These are phyloP conservation scores for Carapus acus DNA, from an alignment of 2,797 vertebrate genomes.

Conservation along the genomic window DNA sequence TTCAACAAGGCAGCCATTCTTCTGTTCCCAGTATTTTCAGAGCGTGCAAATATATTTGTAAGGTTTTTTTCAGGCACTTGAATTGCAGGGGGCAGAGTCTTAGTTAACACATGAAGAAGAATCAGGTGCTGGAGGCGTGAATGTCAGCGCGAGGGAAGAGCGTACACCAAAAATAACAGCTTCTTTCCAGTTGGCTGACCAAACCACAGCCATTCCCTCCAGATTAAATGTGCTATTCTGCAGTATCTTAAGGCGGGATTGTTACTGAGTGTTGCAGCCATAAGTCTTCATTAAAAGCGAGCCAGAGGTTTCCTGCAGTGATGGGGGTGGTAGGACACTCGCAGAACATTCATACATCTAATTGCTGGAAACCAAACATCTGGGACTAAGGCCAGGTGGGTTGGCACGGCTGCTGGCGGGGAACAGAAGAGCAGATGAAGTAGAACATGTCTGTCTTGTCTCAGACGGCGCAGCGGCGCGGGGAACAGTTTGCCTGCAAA, in stretches of 20 bases:
- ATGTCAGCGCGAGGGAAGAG: slow-evolving; percentile 43
- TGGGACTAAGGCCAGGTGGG: slow-evolving; percentile 65
- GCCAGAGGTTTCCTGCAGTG: slow-evolving; percentile 52
- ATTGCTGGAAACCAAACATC: slow-evolving; percentile 66
- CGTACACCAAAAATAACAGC: slow-evolving; percentile 61
- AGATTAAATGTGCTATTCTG: slow-evolving; percentile 46
- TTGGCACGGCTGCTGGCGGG: slow-evolving; percentile 53
- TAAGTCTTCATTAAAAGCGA: slow-evolving; percentile 58
- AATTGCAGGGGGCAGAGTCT: slow-evolving; percentile 2
- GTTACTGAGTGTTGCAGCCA: slow-evolving; percentile 43
- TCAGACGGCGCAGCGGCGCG: slow-evolving; percentile 44
- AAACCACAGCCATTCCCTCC: slow-evolving; percentile 56
- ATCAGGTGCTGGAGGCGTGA: slow-evolving; percentile 49
- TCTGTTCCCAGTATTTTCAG: background rate
- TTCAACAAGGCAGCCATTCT: background rate
- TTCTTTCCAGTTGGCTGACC: slow-evolving; percentile 53
- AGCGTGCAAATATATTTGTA: background rate
- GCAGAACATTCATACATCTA: slow-evolving; percentile 61
- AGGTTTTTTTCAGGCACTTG: background rate
- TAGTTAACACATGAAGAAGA: slow-evolving; percentile 33
- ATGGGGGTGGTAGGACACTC: slow-evolving; percentile 27
- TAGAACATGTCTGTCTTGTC: slow-evolving; percentile 62
- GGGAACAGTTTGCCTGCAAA: slow-evolving; percentile 56
- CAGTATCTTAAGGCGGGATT: slow-evolving; percentile 54
- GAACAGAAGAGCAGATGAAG: slow-evolving; percentile 62